Evolutionary conservation across 1,140 invertebrate species (phyloP).

Genomic region (Nymphalis io): DNA sequence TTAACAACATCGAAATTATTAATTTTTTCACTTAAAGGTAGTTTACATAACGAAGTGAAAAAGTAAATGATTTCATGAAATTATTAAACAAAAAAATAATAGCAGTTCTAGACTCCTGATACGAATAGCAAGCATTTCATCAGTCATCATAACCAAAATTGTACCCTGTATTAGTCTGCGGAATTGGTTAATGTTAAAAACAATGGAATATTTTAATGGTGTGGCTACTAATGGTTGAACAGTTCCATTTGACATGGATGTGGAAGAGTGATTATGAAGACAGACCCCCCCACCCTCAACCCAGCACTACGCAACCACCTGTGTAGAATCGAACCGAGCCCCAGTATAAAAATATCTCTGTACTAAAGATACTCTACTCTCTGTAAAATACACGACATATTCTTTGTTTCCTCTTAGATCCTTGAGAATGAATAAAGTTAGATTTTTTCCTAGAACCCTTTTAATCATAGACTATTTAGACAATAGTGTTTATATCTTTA

Average conservation of each 20-base stretch:
- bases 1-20: constrained; percentile 21
- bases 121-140: constrained; percentile 3
- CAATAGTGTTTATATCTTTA: constrained; percentile 62
- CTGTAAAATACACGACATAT: constrained; percentile 49
- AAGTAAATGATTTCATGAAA: constrained; percentile 34
- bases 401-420: constrained; percentile 38
- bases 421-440: constrained; percentile 52
- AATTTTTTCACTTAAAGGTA: constrained; percentile 25
- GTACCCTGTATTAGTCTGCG: constrained; percentile 28
- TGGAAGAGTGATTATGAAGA: constrained; percentile 74
- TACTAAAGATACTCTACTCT: constrained; percentile 34
- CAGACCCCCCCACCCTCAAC: constrained; percentile 37
- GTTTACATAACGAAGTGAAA: constrained; percentile 13
- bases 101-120: neutral
- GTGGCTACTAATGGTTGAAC: constrained; percentile 69
- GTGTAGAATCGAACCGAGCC: constrained; percentile 36
- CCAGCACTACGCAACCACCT: constrained; percentile 51
- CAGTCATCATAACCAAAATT: constrained; percentile 27
- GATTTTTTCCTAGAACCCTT: constrained; percentile 45
- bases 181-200: constrained; percentile 48
- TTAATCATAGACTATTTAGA: constrained; percentile 41
- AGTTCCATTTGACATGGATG: constrained; percentile 71
- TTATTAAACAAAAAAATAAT: neutral
- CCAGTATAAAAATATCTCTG: constrained; percentile 25
- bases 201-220: constrained; percentile 52